phyloP scores from a whole-genome alignment of 2,797 vertebrate genomes.

The Pseudochaenichthys georgianus region DNA sequence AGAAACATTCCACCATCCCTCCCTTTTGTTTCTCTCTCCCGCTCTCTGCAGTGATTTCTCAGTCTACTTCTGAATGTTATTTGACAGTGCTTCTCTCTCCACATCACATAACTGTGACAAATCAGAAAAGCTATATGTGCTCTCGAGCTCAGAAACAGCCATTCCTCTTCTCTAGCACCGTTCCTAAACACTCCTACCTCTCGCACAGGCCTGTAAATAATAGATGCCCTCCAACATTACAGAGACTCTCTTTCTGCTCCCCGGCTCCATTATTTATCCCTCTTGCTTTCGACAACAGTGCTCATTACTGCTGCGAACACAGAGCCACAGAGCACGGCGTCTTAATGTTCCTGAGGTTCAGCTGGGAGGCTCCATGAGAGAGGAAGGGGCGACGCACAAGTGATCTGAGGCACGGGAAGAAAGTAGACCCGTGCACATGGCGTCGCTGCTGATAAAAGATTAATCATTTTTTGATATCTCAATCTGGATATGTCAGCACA shows the following conservation, averaged over 20 bases:
- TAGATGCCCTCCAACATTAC: constrained; percentile 77
- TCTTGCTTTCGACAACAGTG: constrained; percentile 55
- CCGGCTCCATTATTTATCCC: constrained; percentile 72
- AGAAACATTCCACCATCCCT: constrained; percentile 38
- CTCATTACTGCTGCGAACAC: constrained; percentile 61
- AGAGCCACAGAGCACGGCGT: constrained; percentile 16
- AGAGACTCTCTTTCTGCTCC: constrained; percentile 56
- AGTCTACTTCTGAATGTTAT: constrained; percentile 36
- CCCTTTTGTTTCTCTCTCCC: neutral
- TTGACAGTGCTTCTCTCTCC: constrained; percentile 30
- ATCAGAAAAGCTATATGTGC: constrained; percentile 50
- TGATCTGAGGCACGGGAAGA: constrained; percentile 21
- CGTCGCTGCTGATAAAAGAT: constrained; percentile 40
- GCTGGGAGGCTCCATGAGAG: constrained; percentile 35
- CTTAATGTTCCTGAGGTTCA: constrained; percentile 51
- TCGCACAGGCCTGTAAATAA: constrained; percentile 76
- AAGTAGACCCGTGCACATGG: neutral
- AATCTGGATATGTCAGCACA: constrained; percentile 25
- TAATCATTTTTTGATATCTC: constrained; percentile 15
- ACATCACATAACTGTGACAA: constrained; percentile 53
- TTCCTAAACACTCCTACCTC: constrained; percentile 63
- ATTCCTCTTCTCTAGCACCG: constrained; percentile 56
- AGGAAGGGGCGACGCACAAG: constrained; percentile 1
- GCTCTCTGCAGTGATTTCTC: constrained; percentile 48
- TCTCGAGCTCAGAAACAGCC: constrained; percentile 41